Percentiles rank a stretch among this genome's conserved stretches.
Evolutionary conservation across 2,797 vertebrate species (phyloP).

Genomic region (Acanthiza pusilla): DNA sequence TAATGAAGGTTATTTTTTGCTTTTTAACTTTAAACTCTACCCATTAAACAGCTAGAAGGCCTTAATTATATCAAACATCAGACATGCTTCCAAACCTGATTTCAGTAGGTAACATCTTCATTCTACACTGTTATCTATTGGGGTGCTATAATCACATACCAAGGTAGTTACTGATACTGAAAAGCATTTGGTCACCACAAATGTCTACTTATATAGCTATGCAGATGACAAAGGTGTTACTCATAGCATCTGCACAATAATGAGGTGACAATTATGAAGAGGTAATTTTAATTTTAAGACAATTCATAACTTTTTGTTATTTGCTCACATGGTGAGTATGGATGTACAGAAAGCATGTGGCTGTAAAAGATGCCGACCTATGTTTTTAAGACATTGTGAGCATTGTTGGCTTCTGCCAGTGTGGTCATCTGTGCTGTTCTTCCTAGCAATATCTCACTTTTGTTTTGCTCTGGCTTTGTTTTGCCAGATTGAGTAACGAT

Average conservation of each 20-base stretch:
- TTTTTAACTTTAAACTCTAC: background rate
- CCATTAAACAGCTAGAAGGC: background rate
- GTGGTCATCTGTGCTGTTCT: background rate
- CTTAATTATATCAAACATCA: background rate
- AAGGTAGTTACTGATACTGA: background rate
- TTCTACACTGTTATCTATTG: background rate
- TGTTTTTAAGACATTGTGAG: accelerated
- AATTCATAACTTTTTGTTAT: background rate
- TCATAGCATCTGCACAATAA: background rate
- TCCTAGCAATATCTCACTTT: background rate
- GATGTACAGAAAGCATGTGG: background rate
- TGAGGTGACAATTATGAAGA: background rate
- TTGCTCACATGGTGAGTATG: background rate
- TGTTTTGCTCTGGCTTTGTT: background rate
- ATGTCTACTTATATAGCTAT: background rate
- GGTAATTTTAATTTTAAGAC: background rate
- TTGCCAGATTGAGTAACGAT: background rate
- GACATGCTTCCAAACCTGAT: background rate
- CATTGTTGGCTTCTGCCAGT: background rate
- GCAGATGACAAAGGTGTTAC: background rate
- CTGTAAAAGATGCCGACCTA: background rate
- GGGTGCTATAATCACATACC: background rate
- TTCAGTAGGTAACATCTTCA: background rate
- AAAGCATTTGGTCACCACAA: background rate
- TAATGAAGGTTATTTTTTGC: background rate